Base-by-base conservation (phyloP, 2,113 vertebrate species). In the Copsychus sechellarum region DNA sequence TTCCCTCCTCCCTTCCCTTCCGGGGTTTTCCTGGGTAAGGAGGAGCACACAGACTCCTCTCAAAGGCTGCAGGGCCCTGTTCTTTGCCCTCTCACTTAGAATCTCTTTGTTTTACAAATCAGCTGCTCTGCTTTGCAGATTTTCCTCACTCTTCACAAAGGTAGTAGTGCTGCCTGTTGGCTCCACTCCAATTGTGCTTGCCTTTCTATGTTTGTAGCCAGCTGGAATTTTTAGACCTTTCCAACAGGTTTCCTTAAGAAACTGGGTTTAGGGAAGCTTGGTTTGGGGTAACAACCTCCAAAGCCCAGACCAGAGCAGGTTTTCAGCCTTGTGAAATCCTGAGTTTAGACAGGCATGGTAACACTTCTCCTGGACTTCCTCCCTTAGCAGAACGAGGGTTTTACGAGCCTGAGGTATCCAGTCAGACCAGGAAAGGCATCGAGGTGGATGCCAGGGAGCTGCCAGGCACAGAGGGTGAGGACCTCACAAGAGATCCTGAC, bases 381-480 rank as follows among this genome's bases (percentile, higher is more conserved):
- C 57, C 65, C 47, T 8, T 1, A 9, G 31, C 45, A 97, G 95
- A 97, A n/a, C 92, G 40, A 21, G 90, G 31, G 1, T 95, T 97
- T 54, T 96, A 74, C 1, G 91, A 97, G 81, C 96, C 96, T 24
- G 95, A 98, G 90, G 95, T 95, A 50, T 42, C 95, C 15, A 89
- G 92, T 43, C 81, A 93, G 80, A 57, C 64, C 58, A 91, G 94
- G 62, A 91, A 86, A 60, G 85, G 92, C 38, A 78, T 77, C 1
- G 92, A 94, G 36, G 72, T 40, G 4, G 93, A 47, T 23, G 70
- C 96, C 40, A 90, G 88, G 91, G 97, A 96, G 64, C 97, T 95
- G 92, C 97, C 93, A 20, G 96, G 96, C 8, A 0, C 91, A 6
- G 93, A 86, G 15, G 83, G 88, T 7, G 88, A 93, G 65, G 91